These are phyloP conservation scores for Mustela nigripes DNA, from an alignment of 2,113 vertebrate species.

Conservation along the genomic window DNA sequence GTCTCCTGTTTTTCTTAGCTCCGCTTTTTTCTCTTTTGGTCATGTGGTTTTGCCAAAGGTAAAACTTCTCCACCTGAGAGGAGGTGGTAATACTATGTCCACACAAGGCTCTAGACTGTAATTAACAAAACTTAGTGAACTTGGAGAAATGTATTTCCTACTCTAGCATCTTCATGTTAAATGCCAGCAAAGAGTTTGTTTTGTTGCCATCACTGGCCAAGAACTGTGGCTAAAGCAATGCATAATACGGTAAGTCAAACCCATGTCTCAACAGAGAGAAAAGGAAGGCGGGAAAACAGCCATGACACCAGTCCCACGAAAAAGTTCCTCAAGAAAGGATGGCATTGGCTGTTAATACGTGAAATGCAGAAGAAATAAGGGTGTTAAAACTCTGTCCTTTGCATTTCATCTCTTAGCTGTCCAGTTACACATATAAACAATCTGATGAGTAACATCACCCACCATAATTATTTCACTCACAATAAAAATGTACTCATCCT, in stretches of 20 bases:
- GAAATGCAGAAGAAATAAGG: background rate
- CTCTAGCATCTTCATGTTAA: background rate
- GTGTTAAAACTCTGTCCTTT: background rate
- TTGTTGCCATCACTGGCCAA: background rate
- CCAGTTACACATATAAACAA: background rate
- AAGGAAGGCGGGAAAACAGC: background rate
- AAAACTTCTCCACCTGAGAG: background rate
- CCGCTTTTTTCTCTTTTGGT: background rate
- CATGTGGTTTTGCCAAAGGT: background rate
- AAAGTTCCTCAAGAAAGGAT: background rate
- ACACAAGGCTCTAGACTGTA: background rate
- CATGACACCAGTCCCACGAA: background rate
- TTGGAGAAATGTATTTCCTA: background rate
- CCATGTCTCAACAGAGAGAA: background rate
- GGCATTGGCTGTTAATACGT: background rate
- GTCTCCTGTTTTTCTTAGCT: background rate
- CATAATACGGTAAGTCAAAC: background rate
- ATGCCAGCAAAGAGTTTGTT: background rate
- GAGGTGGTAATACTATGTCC: background rate
- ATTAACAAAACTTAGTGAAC: background rate
- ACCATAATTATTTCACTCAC: constrained; percentile 12
- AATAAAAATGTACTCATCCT: background rate
- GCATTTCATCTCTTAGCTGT: background rate
- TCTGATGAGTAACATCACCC: background rate
- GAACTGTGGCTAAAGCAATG: background rate